A percentile compares a stretch with the other conserved stretches of the same genome.
Evolutionary conservation across 2,888 invertebrate genomes (phyloP).

Genomic region (Loripinus fragilis): DNA sequence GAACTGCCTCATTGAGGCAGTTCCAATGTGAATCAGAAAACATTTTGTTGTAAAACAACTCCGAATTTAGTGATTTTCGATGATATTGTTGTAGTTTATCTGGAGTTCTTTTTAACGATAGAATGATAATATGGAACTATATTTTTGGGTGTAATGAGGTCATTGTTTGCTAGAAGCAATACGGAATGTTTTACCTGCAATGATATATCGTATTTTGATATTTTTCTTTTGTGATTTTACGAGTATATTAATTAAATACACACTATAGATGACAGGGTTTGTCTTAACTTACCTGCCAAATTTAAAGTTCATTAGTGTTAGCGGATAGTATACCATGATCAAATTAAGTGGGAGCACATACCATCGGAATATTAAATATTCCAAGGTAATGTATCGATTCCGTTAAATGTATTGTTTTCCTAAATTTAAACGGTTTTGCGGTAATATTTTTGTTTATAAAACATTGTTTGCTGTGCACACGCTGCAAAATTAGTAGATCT

Average conservation of each 20-base stretch:
- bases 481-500: no score
- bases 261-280: conserved; percentile 1
- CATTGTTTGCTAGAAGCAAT: neutral
- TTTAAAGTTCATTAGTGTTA: neutral
- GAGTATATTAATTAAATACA: neutral
- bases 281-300: conserved; percentile 9
- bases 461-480: no score
- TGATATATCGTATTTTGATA: conserved; percentile 4
- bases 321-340: conserved; percentile 5
- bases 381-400: conserved; percentile 2
- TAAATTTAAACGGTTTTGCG: neutral
- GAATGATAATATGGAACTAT: conserved; percentile 4
- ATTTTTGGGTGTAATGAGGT: conserved; percentile 21
- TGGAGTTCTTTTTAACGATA: no score
- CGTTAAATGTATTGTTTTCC: no score
- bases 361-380: conserved; percentile 13
- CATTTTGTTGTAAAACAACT: no score
- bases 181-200: conserved; percentile 4
- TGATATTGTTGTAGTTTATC: no score
- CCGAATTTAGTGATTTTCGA: no score
- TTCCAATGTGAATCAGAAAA: no score
- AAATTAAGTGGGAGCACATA: conserved; percentile 6
- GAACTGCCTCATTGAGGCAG: no score
- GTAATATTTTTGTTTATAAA: no score
- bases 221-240: neutral